Evolutionary conservation across 2,113 vertebrate species (phyloP).

Genomic region (Lonchura striata): DNA sequence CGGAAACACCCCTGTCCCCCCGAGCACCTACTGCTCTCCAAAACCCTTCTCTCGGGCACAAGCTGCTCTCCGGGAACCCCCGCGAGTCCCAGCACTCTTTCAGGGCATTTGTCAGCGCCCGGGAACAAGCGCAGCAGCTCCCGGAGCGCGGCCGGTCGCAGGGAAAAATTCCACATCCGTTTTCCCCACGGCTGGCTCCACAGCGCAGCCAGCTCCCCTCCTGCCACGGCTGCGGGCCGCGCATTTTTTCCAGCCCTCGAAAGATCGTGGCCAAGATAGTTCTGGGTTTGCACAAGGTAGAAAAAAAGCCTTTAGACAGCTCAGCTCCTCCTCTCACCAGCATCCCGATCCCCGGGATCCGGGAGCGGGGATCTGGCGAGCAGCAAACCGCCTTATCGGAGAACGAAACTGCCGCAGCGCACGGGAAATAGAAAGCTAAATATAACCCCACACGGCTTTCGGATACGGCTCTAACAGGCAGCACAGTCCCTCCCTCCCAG

Average conservation of each 20-base stretch:
- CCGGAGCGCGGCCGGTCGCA: rapidly evolving
- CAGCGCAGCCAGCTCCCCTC: not conserved
- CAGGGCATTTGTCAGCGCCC: rapidly evolving
- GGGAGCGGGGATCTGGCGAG: not conserved
- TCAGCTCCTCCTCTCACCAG: not conserved
- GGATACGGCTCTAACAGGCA: not conserved
- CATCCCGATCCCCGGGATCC: not conserved
- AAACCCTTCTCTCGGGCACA: not conserved
- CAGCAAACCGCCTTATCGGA: not conserved
- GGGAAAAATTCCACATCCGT: not conserved
- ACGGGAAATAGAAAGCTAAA: constrained; percentile 18
- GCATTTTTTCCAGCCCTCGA: not conserved
- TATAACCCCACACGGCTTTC: not conserved
- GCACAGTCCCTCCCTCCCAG: not conserved
- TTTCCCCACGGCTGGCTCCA: not conserved
- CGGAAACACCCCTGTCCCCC: not conserved
- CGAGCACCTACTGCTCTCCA: not conserved
- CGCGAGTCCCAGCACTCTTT: not conserved
- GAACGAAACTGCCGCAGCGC: not conserved
- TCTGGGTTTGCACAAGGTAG: not conserved
- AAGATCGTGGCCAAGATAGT: not conserved
- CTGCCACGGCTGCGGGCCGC: not conserved
- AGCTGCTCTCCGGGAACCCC: not conserved
- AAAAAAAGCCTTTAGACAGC: not conserved
- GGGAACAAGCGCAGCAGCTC: not conserved